phyloP scores from a whole-genome alignment of 1,140 invertebrate species.

The Drosophila kanapiae region DNA sequence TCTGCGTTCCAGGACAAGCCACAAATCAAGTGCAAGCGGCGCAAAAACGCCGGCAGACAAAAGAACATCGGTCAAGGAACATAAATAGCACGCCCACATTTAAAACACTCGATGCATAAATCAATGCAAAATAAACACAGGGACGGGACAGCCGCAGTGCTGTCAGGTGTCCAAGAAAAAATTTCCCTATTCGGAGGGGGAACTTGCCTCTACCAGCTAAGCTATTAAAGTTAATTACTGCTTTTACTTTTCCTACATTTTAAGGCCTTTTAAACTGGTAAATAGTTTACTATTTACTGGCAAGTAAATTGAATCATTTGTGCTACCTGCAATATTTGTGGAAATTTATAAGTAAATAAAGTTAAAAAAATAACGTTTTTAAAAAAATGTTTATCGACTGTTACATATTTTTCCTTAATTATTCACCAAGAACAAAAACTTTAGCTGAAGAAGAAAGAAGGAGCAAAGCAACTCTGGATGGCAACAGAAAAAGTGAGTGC shows the following conservation, averaged over 20 bases:
- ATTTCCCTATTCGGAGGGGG: not conserved
- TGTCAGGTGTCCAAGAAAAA: constrained; percentile 22
- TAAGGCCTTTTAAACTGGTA: not conserved
- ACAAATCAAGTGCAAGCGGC: constrained; percentile 73
- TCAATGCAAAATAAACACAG: constrained; percentile 65
- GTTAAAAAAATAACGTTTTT: not conserved
- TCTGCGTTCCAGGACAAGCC: constrained; percentile 44
- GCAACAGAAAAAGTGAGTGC: constrained; percentile 5
- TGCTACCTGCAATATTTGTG: too few species aligned
- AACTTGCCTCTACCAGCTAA: not conserved
- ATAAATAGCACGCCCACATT: constrained; percentile 74
- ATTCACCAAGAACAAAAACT: not conserved
- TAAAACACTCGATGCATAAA: constrained; percentile 74
- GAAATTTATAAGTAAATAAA: not conserved
- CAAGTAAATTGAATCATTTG: too few species aligned
- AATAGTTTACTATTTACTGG: too few species aligned
- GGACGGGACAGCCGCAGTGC: constrained; percentile 5
- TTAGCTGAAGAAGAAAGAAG: not conserved
- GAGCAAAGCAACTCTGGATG: not conserved
- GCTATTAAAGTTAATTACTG: not conserved
- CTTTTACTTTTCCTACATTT: not conserved
- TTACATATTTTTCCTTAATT: not conserved
- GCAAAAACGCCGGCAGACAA: constrained; percentile 36
- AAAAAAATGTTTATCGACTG: too few species aligned
- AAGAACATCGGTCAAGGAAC: constrained; percentile 37